A percentile compares a stretch with the other conserved stretches of the same genome.
These are phyloP conservation scores for Crossaster papposus DNA, from an alignment of 53 echinoderm and acorn worm genomes.

Conservation along the genomic window DNA sequence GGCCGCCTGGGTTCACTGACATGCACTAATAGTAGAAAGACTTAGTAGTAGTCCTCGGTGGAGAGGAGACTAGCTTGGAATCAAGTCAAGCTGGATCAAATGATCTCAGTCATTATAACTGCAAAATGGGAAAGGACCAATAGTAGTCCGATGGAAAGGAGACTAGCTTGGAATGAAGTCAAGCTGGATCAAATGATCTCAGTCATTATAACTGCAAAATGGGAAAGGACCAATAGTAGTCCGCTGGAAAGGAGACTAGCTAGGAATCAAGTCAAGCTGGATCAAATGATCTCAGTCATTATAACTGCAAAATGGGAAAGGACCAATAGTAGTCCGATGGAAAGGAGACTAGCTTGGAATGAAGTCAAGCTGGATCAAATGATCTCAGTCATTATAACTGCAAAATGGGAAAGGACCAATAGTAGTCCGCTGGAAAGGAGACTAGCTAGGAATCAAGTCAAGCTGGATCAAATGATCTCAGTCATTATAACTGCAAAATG, in stretches of 20 bases:
- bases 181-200: neutral
- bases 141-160: neutral
- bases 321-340: neutral
- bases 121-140: neutral
- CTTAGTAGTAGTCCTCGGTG: neutral
- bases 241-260: neutral
- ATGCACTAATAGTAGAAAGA: neutral
- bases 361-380: neutral
- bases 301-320: neutral
- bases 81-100: neutral
- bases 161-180: neutral
- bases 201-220: too few relatives aligned
- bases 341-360: neutral
- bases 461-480: too few relatives aligned
- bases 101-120: too few relatives aligned
- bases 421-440: too few relatives aligned
- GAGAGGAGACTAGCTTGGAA: neutral
- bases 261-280: neutral
- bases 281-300: too few relatives aligned
- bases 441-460: too few relatives aligned
- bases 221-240: neutral
- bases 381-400: too few relatives aligned
- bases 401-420: too few relatives aligned
- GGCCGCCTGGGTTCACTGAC: neutral
- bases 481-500: too few relatives aligned